A percentile compares a stretch with the other conserved stretches of the same genome.
Conservation (phyloP, 2,113 vertebrate genomes). For the Protobothrops flavoviridis region DNA sequence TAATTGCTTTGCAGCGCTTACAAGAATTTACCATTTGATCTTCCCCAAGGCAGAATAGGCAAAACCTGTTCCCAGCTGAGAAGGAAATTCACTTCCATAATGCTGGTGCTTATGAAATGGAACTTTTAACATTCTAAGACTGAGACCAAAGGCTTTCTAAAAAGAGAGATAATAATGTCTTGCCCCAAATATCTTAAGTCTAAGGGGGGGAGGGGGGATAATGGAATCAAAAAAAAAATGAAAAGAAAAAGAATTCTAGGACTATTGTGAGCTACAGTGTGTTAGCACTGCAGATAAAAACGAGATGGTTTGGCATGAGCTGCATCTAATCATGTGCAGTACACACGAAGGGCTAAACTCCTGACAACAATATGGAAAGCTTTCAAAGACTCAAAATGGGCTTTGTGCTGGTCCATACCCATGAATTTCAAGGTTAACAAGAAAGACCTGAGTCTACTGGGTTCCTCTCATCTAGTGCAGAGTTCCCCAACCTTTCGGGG, state of each 20-base stretch:
- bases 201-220: rapidly evolving
- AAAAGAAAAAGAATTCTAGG: background rate
- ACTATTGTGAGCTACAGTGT: background rate
- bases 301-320: background rate
- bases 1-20: background rate
- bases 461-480: background rate
- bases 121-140: background rate
- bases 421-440: background rate
- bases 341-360: background rate
- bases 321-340: background rate
- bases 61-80: background rate
- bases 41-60: background rate
- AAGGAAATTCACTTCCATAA: background rate
- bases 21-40: background rate
- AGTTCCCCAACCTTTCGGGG: no score
- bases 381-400: background rate
- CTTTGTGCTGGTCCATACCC: background rate
- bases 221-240: background rate
- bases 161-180: background rate
- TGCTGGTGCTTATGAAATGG: background rate
- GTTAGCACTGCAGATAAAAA: background rate
- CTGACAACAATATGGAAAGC: background rate
- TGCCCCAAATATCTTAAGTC: background rate
- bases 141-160: background rate
- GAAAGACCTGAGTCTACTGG: background rate